A percentile compares a stretch with the other conserved stretches of the same genome.
Conservation (phyloP, 2,113 vertebrate species). For the Acrocephalus arundinaceus region DNA sequence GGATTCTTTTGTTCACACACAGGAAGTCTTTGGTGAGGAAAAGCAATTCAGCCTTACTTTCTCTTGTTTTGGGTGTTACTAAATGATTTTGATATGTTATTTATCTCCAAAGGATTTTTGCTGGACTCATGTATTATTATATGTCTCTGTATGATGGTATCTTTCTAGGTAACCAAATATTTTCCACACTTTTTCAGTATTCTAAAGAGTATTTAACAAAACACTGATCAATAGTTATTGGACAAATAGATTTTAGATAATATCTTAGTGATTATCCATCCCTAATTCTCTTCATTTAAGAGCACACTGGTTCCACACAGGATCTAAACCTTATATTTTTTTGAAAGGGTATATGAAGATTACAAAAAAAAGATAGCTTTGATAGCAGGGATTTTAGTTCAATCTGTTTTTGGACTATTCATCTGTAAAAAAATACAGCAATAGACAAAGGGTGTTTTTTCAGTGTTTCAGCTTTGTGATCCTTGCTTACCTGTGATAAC, state of each 20-base stretch:
- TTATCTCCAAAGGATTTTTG: background rate
- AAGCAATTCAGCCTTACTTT: background rate
- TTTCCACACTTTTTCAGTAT: background rate
- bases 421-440: background rate
- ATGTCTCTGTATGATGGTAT: fast-evolving
- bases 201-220: background rate
- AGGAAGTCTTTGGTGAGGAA: background rate
- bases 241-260: background rate
- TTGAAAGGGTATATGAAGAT: background rate
- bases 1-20: background rate
- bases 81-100: background rate
- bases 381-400: background rate
- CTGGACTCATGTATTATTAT: background rate
- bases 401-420: background rate
- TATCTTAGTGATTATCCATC: background rate
- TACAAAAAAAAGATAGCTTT: background rate
- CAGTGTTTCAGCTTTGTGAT: background rate
- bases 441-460: background rate
- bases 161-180: background rate
- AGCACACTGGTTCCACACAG: background rate
- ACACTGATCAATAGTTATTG: background rate
- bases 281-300: background rate
- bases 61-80: background rate
- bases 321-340: background rate
- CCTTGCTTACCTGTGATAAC: background rate